Percentiles rank a stretch among this genome's conserved stretches.
These are phyloP conservation scores for Xenopus laevis DNA, from an alignment of 2,113 vertebrate species.

Conservation along the genomic window DNA sequence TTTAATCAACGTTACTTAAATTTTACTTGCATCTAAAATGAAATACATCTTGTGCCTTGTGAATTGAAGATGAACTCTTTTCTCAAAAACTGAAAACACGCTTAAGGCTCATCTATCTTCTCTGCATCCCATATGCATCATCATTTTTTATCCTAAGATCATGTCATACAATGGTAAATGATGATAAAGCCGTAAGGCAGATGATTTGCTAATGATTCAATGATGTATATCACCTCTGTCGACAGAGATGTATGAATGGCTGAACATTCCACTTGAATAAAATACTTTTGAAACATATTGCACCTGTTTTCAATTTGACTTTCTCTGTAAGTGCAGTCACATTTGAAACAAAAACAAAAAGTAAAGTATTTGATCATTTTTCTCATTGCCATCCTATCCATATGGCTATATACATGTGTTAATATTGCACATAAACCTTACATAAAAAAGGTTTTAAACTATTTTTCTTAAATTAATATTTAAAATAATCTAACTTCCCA, in stretches of 20 bases:
- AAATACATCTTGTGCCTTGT: background rate
- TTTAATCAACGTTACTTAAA: too few relatives aligned
- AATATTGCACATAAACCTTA: background rate
- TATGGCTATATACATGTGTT: constrained; percentile 11
- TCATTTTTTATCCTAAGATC: constrained; percentile 22
- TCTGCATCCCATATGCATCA: constrained; percentile 29
- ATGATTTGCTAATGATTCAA: constrained; percentile 43
- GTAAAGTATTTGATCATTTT: constrained; percentile 7
- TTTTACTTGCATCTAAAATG: too few relatives aligned
- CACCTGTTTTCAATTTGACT: constrained; percentile 43
- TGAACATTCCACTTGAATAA: constrained; percentile 32
- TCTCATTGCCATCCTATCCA: constrained; percentile 4
- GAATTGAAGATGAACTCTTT: constrained; percentile 1
- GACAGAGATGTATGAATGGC: constrained; percentile 34
- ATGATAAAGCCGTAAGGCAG: constrained; percentile 41
- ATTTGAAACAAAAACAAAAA: constrained; percentile 30
- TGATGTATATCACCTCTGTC: constrained; percentile 33
- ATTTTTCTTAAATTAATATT: too few relatives aligned
- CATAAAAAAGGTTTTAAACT: too few relatives aligned
- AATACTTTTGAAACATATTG: constrained; percentile 23
- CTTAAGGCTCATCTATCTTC: constrained; percentile 29
- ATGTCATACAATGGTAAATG: constrained; percentile 39
- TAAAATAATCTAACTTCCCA: too few relatives aligned
- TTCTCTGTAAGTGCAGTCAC: constrained; percentile 16
- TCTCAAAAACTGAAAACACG: constrained; percentile 8